These are phyloP conservation scores for Corythucha ciliata DNA, from an alignment of 2,888 invertebrate genomes.

Conservation along the genomic window DNA sequence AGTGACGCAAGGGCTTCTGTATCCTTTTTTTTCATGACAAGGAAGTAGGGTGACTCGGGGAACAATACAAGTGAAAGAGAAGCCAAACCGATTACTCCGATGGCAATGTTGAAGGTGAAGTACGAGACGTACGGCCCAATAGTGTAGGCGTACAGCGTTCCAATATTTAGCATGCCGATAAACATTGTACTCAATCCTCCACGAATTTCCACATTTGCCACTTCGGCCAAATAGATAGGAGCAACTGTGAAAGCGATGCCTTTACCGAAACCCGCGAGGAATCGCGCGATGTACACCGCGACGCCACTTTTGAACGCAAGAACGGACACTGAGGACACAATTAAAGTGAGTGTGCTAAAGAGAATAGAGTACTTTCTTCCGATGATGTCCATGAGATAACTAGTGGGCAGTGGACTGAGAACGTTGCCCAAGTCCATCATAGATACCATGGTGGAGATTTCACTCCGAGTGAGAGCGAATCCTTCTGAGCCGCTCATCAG, in stretches of 20 bases:
- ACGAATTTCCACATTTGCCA: conserved; percentile 34
- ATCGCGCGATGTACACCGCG: conserved; percentile 32
- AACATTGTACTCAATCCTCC: conserved; percentile 36
- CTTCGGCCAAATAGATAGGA: conserved; percentile 36
- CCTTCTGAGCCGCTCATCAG: conserved; percentile 27
- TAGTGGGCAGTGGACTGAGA: conserved; percentile 34
- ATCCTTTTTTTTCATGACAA: conserved; percentile 47
- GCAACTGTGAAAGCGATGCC: conserved; percentile 36
- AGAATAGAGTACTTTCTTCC: conserved; percentile 35
- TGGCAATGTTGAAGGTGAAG: conserved; percentile 27
- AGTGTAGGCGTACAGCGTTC: conserved; percentile 33
- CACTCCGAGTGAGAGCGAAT: conserved; percentile 21
- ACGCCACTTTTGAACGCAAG: conserved; percentile 38
- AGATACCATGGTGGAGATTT: conserved; percentile 34
- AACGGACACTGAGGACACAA: conserved; percentile 40
- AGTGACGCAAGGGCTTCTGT: conserved; percentile 26
- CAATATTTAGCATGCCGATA: conserved; percentile 33
- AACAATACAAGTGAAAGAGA: conserved; percentile 48
- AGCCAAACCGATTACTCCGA: conserved; percentile 43
- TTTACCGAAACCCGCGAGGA: conserved; percentile 35
- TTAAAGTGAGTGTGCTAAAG: conserved; percentile 40
- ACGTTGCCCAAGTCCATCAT: conserved; percentile 37
- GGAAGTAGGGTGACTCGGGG: conserved; percentile 54
- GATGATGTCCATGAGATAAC: conserved; percentile 34
- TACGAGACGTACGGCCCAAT: conserved; percentile 31